phyloP scores from a whole-genome alignment of 35 echinoderm and acorn worm species.

The Ophiothrix spiculata region DNA sequence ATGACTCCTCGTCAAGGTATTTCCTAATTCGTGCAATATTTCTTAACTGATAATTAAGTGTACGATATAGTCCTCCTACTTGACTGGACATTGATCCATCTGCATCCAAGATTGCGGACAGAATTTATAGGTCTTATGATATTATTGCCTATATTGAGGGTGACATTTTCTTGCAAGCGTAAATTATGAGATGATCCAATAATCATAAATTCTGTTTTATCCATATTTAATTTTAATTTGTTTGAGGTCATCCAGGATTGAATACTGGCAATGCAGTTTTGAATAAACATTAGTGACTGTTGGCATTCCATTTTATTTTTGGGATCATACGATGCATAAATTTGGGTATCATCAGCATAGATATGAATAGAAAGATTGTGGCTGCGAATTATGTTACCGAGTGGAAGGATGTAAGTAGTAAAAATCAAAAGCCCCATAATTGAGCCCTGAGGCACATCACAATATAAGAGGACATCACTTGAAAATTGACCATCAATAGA shows the following conservation, averaged over 20 bases:
- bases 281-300: not conserved
- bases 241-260: not conserved
- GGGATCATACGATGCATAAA: not conserved
- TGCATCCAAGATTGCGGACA: no score
- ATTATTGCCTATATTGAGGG: no score
- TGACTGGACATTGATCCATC: no score
- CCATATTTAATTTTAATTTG: not conserved
- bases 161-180: no score
- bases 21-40: no score
- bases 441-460: conserved; percentile 14
- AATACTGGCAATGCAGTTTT: not conserved
- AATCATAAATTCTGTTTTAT: conserved; percentile 23
- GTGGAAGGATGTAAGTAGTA: conserved; percentile 3
- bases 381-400: conserved; percentile 13
- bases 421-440: not conserved
- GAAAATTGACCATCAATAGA: not conserved
- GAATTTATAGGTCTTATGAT: no score
- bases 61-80: no score
- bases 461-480: not conserved
- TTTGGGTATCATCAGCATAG: conserved; percentile 21
- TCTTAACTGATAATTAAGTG: no score
- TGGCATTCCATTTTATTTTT: no score
- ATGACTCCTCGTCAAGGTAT: no score
- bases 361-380: conserved; percentile 17
- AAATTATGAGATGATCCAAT: no score